These are phyloP conservation scores for Xiphophorus couchianus DNA, from an alignment of 2,113 vertebrate species.

Conservation along the genomic window DNA sequence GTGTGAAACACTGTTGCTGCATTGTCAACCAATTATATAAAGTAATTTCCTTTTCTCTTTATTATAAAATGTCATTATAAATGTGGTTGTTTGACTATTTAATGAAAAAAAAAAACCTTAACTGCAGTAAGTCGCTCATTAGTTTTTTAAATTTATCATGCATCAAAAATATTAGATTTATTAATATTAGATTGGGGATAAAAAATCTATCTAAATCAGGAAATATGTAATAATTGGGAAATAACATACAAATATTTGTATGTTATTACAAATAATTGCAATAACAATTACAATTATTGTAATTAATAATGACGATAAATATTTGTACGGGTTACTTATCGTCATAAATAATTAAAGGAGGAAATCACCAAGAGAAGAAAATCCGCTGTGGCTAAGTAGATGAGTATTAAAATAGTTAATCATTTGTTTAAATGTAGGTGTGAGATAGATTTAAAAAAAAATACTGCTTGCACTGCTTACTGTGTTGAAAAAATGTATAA, in stretches of 20 bases:
- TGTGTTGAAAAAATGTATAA: no score
- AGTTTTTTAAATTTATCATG: not conserved
- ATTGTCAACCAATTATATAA: not conserved
- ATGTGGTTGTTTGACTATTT: not conserved
- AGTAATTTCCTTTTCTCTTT: not conserved
- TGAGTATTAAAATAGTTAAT: no score
- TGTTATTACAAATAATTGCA: no score
- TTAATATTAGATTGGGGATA: no score
- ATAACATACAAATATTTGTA: not conserved
- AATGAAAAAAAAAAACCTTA: not conserved
- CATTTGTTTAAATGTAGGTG: no score
- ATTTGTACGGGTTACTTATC: not conserved
- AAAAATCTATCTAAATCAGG: not conserved
- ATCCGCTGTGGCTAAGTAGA: not conserved
- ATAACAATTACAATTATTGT: no score
- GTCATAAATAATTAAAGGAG: no score
- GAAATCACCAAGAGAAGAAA: not conserved
- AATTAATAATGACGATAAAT: no score
- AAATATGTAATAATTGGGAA: not conserved
- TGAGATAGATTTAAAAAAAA: no score
- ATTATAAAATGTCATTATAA: not conserved
- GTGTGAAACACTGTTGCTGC: not conserved
- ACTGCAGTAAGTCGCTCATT: not conserved
- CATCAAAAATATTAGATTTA: not conserved
- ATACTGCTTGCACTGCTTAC: no score